These are phyloP conservation scores for Hemithea aestivaria DNA, from an alignment of 2,888 invertebrate species.

Conservation along the genomic window DNA sequence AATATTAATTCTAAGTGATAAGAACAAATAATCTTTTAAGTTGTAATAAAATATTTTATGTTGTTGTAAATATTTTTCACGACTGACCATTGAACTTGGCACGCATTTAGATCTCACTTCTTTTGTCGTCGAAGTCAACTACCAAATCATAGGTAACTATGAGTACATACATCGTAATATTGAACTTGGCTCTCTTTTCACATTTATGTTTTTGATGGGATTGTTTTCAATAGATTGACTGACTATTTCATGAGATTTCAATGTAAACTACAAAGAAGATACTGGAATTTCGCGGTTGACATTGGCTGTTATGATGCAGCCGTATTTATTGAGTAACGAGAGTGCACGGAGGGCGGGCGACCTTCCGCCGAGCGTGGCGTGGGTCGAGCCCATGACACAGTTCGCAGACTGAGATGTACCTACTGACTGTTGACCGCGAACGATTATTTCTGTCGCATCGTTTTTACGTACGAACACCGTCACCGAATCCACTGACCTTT, in stretches of 20 bases:
- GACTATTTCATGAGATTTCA: not conserved
- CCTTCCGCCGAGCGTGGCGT: conserved; percentile 71
- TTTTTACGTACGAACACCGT: conserved; percentile 42
- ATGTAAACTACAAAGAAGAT: conserved; percentile 8
- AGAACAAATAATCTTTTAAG: too few relatives aligned
- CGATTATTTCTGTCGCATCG: conserved; percentile 66
- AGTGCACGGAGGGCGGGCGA: conserved; percentile 56
- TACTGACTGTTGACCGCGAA: conserved; percentile 24
- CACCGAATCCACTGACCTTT: conserved; percentile 15
- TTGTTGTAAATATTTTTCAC: too few relatives aligned
- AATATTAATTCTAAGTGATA: too few relatives aligned
- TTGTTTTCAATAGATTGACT: too few relatives aligned
- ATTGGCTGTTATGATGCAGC: conserved; percentile 36
- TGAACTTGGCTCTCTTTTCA: too few relatives aligned
- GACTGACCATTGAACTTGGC: too few relatives aligned
- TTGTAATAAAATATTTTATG: too few relatives aligned
- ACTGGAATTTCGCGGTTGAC: conserved; percentile 29
- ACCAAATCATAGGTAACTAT: too few relatives aligned
- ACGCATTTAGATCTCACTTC: too few relatives aligned
- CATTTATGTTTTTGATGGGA: too few relatives aligned
- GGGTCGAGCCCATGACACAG: conserved; percentile 76
- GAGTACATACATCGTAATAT: too few relatives aligned
- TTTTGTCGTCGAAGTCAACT: too few relatives aligned
- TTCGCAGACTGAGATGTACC: conserved; percentile 54
- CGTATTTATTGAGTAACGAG: conserved; percentile 51